Evolutionary conservation across 1,140 invertebrate species (phyloP).

Genomic region (Aphelenchoides fujianensis): DNA sequence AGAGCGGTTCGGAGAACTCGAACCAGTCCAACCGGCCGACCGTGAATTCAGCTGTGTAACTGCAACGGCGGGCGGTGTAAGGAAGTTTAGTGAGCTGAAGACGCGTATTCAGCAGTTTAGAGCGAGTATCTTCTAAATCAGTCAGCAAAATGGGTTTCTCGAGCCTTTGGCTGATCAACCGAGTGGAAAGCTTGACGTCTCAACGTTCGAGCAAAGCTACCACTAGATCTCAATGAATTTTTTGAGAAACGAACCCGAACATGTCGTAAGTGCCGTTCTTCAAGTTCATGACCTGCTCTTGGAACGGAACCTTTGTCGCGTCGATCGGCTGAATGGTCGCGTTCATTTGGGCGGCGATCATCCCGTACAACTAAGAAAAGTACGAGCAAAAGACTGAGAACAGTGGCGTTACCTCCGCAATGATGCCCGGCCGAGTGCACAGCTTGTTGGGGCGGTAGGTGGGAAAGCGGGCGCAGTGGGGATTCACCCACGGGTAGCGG

Average conservation of each 20-base stretch:
- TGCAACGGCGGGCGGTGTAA: not conserved
- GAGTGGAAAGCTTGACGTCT: too few relatives aligned
- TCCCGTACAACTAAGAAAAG: not conserved
- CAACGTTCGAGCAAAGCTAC: too few relatives aligned
- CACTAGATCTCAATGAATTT: not conserved
- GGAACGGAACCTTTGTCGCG: not conserved
- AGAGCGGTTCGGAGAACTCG: not conserved
- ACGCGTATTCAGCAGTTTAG: too few relatives aligned
- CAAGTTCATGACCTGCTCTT: not conserved
- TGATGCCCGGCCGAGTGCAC: not conserved
- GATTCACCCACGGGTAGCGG: not conserved
- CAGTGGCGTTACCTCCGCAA: not conserved
- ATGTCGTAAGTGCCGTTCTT: constrained; percentile 7
- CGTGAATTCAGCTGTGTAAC: not conserved
- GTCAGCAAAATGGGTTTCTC: not conserved
- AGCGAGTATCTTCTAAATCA: too few relatives aligned
- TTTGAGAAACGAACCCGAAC: not conserved
- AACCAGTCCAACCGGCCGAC: not conserved
- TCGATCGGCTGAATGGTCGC: not conserved
- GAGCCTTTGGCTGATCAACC: too few relatives aligned
- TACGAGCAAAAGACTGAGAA: not conserved
- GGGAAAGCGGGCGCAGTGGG: not conserved
- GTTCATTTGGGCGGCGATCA: not conserved
- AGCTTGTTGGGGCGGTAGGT: not conserved
- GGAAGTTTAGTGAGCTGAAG: too few relatives aligned